A percentile compares a stretch with the other conserved stretches of the same genome.
phyloP scores from a whole-genome alignment of 37 sponge, comb jelly and placozoan species.

The Diacarnus erythraeanus region DNA sequence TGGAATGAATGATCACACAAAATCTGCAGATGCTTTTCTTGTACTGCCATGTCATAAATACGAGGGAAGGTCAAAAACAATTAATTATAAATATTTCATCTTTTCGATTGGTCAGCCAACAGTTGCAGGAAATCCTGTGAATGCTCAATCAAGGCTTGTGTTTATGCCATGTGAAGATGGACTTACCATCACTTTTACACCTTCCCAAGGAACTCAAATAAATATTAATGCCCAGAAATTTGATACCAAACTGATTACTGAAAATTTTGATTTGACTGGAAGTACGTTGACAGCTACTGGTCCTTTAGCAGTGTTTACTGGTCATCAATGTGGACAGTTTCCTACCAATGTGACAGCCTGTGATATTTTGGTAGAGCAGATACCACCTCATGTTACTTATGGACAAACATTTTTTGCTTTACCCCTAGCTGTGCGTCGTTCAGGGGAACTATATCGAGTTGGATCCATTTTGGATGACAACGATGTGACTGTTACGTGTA shows the following conservation, averaged over 20 bases:
- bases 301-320: conserved; percentile 32
- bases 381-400: conserved; percentile 29
- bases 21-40: conserved; percentile 39
- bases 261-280: conserved; percentile 36
- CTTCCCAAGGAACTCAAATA: neutral
- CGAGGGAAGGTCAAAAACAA: neutral
- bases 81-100: conserved; percentile 16
- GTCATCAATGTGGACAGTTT: conserved; percentile 58
- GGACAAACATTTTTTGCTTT: conserved; percentile 29
- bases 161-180: conserved; percentile 25
- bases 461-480: conserved; percentile 21
- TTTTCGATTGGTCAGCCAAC: neutral
- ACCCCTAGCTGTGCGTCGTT: conserved; percentile 9
- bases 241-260: neutral
- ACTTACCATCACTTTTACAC: conserved; percentile 7
- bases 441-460: conserved; percentile 31
- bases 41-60: conserved; percentile 34
- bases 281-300: conserved; percentile 18
- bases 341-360: conserved; percentile 36
- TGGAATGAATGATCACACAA: conserved; percentile 32
- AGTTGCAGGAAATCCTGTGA: neutral
- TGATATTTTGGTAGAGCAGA: conserved; percentile 62
- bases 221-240: neutral
- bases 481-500: conserved; percentile 29
- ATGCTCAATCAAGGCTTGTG: conserved; percentile 7